Conservation (phyloP, 2,888 invertebrate species). For the Neoaliturus tenellus region DNA sequence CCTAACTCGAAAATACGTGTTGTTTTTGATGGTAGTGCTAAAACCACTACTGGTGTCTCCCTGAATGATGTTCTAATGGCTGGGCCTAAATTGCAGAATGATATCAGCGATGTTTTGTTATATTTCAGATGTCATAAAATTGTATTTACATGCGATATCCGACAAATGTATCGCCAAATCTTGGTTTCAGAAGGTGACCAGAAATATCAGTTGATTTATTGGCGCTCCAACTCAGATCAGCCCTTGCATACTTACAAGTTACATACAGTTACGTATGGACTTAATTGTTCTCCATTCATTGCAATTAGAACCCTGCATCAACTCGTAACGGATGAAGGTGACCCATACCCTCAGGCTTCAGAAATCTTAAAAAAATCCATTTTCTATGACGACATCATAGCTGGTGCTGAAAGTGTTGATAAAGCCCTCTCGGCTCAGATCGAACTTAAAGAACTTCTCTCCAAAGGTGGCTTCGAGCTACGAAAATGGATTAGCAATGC, state of each 20-base stretch:
- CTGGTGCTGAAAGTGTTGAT: no score
- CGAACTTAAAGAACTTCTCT: background rate
- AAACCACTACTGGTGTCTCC: background rate
- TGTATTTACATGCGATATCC: slow-evolving; percentile 47
- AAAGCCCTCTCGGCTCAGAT: no score
- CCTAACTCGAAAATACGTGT: background rate
- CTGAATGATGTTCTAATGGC: background rate
- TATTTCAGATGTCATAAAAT: slow-evolving; percentile 24
- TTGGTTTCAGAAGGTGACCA: background rate
- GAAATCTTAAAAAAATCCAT: no score
- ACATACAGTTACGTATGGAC: slow-evolving; percentile 64
- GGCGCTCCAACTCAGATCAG: background rate
- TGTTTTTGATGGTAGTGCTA: background rate
- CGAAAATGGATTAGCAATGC: background rate
- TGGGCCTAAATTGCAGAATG: slow-evolving; percentile 10
- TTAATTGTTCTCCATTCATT: slow-evolving; percentile 61
- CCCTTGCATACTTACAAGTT: slow-evolving; percentile 56
- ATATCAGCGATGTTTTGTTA: slow-evolving; percentile 38
- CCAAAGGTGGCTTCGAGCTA: background rate
- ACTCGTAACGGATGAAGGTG: slow-evolving; percentile 56
- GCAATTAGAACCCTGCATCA: slow-evolving; percentile 61
- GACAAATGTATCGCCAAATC: slow-evolving; percentile 33
- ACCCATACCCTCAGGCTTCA: background rate
- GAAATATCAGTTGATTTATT: slow-evolving; percentile 12
- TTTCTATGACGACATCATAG: no score